phyloP scores from a whole-genome alignment of 2,113 vertebrate species.

The Mohoua ochrocephala region DNA sequence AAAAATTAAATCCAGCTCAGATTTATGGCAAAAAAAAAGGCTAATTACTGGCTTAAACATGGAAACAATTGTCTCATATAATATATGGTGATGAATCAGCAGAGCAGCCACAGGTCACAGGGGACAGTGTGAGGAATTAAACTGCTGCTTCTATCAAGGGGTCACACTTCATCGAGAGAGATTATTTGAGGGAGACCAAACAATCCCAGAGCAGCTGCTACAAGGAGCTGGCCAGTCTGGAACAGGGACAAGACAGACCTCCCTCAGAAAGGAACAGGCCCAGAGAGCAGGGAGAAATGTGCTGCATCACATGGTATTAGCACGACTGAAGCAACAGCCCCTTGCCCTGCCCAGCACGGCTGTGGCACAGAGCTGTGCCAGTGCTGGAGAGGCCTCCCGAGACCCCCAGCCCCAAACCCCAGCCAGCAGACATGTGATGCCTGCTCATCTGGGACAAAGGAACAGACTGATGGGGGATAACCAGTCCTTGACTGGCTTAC shows the following conservation, averaged over 20 bases:
- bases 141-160: neutral
- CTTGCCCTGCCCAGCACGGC: neutral
- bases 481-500: neutral
- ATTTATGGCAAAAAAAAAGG: conserved; percentile 19
- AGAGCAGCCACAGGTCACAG: conserved; percentile 5
- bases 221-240: neutral
- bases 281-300: neutral
- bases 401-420: neutral
- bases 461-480: neutral
- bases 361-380: fast-evolving
- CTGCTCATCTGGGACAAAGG: neutral
- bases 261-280: neutral
- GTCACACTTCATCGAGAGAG: neutral
- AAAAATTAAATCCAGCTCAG: conserved; percentile 25
- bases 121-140: neutral
- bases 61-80: conserved; percentile 45
- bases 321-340: neutral
- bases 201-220: neutral
- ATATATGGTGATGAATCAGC: conserved; percentile 46
- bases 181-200: neutral
- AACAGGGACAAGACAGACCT: neutral
- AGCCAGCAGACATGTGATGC: neutral
- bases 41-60: conserved; percentile 14
- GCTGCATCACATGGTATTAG: fast-evolving
- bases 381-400: fast-evolving